A percentile compares a stretch with the other conserved stretches of the same genome.
These are phyloP conservation scores for Buphagus erythrorhynchus DNA, from an alignment of 2,797 vertebrate genomes.

Conservation along the genomic window DNA sequence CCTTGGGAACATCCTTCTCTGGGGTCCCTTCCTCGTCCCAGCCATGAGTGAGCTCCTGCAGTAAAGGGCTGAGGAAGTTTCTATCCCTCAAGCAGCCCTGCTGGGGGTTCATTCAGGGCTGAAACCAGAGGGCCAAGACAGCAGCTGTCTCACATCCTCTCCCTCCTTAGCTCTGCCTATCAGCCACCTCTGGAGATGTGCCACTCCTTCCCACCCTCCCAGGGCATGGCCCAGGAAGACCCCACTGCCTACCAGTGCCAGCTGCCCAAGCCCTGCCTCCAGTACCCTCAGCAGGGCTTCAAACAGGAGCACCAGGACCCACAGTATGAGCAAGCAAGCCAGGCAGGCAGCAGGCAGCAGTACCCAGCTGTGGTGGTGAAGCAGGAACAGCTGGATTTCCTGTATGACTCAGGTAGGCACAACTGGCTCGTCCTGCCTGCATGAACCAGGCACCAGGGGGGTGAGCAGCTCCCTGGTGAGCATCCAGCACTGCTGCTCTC, in stretches of 20 bases:
- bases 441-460: accelerated
- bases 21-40: not conserved
- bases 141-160: not conserved
- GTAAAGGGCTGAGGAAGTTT: not conserved
- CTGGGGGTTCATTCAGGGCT: not conserved
- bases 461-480: not conserved
- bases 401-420: constrained; percentile 88
- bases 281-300: constrained; percentile 90
- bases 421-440: accelerated
- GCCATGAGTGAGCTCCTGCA: accelerated
- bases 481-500: accelerated
- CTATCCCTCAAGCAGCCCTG: not conserved
- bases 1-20: not conserved
- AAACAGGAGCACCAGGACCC: constrained; percentile 93
- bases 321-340: constrained; percentile 81
- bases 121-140: not conserved
- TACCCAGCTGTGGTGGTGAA: constrained; percentile 91
- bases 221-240: constrained; percentile 83
- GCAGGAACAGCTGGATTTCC: constrained; percentile 91
- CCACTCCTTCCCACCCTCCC: constrained; percentile 83
- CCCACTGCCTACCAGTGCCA: constrained; percentile 84
- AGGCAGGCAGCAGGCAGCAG: constrained; percentile 73
- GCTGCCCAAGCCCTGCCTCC: constrained; percentile 87
- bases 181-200: constrained; percentile 86
- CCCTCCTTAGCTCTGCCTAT: constrained; percentile 80